These are phyloP conservation scores for Ellobius talpinus DNA, from an alignment of 2,113 vertebrate species.

Conservation along the genomic window DNA sequence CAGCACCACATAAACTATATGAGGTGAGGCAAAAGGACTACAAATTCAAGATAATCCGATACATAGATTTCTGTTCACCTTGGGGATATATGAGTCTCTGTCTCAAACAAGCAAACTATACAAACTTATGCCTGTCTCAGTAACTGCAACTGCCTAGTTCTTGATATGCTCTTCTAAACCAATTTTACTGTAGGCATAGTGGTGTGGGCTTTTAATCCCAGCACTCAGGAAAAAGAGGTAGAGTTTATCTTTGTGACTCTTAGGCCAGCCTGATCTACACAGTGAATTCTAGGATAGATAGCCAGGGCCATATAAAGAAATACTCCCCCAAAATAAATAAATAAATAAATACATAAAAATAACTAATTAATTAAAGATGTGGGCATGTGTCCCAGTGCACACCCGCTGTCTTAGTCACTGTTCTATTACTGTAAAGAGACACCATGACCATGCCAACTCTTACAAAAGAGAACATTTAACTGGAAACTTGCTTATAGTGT, in stretches of 20 bases:
- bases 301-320: neutral
- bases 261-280: neutral
- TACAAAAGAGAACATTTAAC: neutral
- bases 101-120: neutral
- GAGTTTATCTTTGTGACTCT: neutral
- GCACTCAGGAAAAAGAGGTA: neutral
- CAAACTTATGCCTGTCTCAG: neutral
- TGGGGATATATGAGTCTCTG: neutral
- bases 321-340: neutral
- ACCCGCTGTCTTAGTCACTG: neutral
- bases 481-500: neutral
- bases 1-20: neutral
- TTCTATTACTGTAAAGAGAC: neutral
- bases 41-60: neutral
- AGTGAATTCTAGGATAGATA: neutral
- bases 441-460: neutral
- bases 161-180: neutral
- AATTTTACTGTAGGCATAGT: neutral
- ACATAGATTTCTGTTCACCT: neutral
- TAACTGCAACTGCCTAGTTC: neutral
- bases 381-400: neutral
- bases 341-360: neutral
- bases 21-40: no score
- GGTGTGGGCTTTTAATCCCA: neutral
- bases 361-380: neutral